Evolutionary conservation across 2,888 invertebrate species (phyloP), one percentile per base, ranked within the genome.

Genomic region (Entomobrya multifasciata): DNA sequence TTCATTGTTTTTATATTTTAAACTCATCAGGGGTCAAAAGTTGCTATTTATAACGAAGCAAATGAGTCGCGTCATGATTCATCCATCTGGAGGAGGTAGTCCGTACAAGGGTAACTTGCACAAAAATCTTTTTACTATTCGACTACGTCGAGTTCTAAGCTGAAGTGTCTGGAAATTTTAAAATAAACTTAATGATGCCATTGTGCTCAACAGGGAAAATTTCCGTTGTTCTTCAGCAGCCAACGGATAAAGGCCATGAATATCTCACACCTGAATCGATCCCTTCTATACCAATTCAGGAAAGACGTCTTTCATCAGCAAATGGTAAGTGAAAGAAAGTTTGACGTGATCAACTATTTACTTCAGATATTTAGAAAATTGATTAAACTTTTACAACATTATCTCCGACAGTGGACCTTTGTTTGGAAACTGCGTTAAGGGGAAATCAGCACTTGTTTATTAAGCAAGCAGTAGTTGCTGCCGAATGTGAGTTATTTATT

Each of bases 391-490:
- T 55, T 30, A 30, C 36, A 2, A n/a, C 22, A 27, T 55, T 36
- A 6, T 30, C 10, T 36, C 8, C 8, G 36, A 36, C 22, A 86
- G 80, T 79, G 74, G 86, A 86, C 41, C 67, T 79, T 15, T 79
- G 86, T 52, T n/a, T 80, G 36, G 85, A 85, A 20, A 41, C 41
- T 17, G 85, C 88, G 13, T 52, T 88, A 0, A 86, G 62, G 27
- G 86, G 87, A 15, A 88, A 87, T 57, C 88, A 88, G 25, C 89
- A 89, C 70, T 70, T 89, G 17, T 89, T 89, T 55, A 89, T 89
- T 1, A 88, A 88, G 52, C 89, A 89, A 67, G 78, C 88, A 15
- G 89, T 88, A 11, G 85, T 88, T 17, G 85, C 87, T 47, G 87
- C 89, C 0, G 89, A 89, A 80, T 87, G 89, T 89, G 79, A 79